Conservation (phyloP, 2,888 invertebrate species). For the Philereme vetulata region DNA sequence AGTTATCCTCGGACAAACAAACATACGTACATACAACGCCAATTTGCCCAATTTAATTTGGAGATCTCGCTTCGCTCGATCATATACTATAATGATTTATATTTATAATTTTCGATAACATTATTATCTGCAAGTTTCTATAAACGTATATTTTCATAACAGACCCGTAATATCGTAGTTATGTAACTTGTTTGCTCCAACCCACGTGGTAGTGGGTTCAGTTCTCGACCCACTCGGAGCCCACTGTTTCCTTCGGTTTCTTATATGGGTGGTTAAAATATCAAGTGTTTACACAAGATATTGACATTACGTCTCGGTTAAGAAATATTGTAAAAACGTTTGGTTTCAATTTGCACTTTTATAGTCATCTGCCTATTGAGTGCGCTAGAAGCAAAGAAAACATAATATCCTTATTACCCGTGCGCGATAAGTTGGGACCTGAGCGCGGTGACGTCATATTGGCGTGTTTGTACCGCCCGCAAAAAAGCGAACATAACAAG, state of each 20-base stretch:
- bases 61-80: no score
- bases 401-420: no score
- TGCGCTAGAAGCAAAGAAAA: no score
- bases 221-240: conserved; percentile 55
- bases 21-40: no score
- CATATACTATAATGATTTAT: background rate
- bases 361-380: no score
- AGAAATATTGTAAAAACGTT: conserved; percentile 12
- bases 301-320: conserved; percentile 24
- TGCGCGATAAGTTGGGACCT: no score
- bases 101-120: conserved; percentile 1
- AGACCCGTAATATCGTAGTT: conserved; percentile 47
- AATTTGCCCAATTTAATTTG: no score
- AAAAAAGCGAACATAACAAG: no score
- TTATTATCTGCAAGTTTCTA: conserved; percentile 14
- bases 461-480: no score
- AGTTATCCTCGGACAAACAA: no score
- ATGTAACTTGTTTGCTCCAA: conserved; percentile 62
- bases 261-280: conserved; percentile 55
- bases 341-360: background rate
- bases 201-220: conserved; percentile 60
- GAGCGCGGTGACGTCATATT: no score
- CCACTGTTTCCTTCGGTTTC: conserved; percentile 56
- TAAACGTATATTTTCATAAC: conserved; percentile 30
- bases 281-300: conserved; percentile 42